Conservation (phyloP, 2,888 invertebrate genomes). For the Dynastes hyllus region DNA sequence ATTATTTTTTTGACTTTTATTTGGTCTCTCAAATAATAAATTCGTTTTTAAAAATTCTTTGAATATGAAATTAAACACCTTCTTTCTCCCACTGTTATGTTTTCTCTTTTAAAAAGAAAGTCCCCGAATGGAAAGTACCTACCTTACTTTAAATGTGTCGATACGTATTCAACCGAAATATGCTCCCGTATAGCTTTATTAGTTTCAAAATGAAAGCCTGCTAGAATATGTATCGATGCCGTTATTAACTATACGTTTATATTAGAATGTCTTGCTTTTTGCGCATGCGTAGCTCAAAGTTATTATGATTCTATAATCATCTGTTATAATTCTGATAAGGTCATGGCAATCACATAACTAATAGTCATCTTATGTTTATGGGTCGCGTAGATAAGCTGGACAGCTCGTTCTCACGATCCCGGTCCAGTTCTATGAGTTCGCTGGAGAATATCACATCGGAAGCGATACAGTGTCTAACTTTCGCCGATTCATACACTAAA, state of each 20-base stretch:
- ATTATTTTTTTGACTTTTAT: conserved; percentile 11
- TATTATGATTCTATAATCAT: conserved; percentile 23
- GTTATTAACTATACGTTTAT: background rate
- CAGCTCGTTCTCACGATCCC: conserved; percentile 95
- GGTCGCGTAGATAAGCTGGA: conserved; percentile 96
- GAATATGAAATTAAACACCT: background rate
- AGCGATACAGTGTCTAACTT: conserved; percentile 95
- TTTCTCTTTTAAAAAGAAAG: background rate
- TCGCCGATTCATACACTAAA: conserved; percentile 95
- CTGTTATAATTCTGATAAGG: background rate
- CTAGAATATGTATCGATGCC: background rate
- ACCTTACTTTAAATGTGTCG: background rate
- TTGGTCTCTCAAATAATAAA: conserved; percentile 24
- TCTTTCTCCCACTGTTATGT: background rate
- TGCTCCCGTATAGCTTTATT: background rate
- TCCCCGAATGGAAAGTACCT: background rate
- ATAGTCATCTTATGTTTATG: conserved; percentile 71
- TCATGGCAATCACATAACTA: conserved; percentile 53
- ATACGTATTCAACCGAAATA: background rate
- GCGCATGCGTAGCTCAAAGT: conserved; percentile 64
- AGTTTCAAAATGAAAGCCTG: background rate
- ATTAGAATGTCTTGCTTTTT: conserved; percentile 58
- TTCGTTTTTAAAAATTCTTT: conserved; percentile 1
- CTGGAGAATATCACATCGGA: conserved; percentile 97
- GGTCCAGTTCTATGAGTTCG: conserved; percentile 98